phyloP scores from a whole-genome alignment of 2,797 vertebrate genomes.

The Philypnodon macrostomus region DNA sequence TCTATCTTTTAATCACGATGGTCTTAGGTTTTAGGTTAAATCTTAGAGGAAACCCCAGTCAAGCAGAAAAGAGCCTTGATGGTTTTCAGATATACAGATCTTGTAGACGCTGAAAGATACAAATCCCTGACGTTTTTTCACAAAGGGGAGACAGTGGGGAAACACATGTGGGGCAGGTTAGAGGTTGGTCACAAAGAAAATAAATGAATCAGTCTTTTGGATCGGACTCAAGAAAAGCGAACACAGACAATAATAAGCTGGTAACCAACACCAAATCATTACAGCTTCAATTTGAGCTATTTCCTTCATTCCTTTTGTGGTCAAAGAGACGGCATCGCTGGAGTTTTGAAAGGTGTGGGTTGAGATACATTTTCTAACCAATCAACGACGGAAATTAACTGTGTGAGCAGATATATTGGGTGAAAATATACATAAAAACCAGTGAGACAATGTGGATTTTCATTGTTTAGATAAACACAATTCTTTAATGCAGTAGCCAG shows the following conservation, averaged over 20 bases:
- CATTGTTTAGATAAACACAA: not conserved
- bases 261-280: conserved; percentile 64
- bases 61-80: conserved; percentile 25
- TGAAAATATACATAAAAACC: conserved; percentile 20
- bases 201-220: conserved; percentile 66
- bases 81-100: conserved; percentile 49
- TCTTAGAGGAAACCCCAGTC: conserved; percentile 42
- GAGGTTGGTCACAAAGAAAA: conserved; percentile 66
- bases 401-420: conserved; percentile 4
- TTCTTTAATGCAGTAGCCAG: not conserved
- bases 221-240: conserved; percentile 67
- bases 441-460: conserved; percentile 3
- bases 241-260: conserved; percentile 59
- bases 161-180: conserved; percentile 64
- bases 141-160: conserved; percentile 40
- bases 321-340: conserved; percentile 4
- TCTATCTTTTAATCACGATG: conserved; percentile 32
- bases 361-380: conserved; percentile 13
- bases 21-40: conserved; percentile 26
- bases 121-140: conserved; percentile 34
- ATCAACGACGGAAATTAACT: conserved; percentile 23
- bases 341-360: conserved; percentile 20
- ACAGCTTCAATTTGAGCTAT: conserved; percentile 41
- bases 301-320: conserved; percentile 46
- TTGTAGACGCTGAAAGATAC: conserved; percentile 50